Conservation (phyloP, 1,140 invertebrate genomes). For the Microplitis demolitor region DNA sequence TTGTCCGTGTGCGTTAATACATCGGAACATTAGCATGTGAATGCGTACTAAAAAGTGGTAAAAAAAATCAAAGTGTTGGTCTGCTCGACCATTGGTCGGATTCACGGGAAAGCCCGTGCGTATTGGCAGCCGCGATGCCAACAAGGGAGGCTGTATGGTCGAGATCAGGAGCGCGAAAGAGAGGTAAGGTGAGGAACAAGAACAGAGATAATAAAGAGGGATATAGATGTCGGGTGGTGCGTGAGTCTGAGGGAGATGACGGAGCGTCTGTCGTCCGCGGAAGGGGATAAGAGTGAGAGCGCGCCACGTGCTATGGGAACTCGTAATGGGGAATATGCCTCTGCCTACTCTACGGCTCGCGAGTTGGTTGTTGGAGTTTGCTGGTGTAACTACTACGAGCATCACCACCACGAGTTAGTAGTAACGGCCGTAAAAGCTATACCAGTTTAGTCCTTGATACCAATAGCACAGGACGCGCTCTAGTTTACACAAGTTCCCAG, state of each 20-base stretch:
- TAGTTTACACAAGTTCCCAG: too few relatives aligned
- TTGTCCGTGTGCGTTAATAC: neutral
- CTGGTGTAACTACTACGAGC: too few relatives aligned
- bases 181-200: slow-evolving; percentile 14
- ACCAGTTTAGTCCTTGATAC: too few relatives aligned
- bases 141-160: slow-evolving; percentile 14
- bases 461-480: too few relatives aligned
- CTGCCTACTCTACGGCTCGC: too few relatives aligned
- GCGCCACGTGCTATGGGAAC: slow-evolving; percentile 58
- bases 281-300: slow-evolving; percentile 24
- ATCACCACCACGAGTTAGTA: too few relatives aligned
- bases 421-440: too few relatives aligned
- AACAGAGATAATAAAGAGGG: neutral
- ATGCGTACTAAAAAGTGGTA: slow-evolving; percentile 4
- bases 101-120: slow-evolving; percentile 23
- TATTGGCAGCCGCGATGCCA: slow-evolving; percentile 31
- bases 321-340: slow-evolving; percentile 42
- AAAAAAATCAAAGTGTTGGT: slow-evolving; percentile 32
- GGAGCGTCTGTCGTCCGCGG: neutral
- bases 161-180: neutral
- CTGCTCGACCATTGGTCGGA: slow-evolving; percentile 22
- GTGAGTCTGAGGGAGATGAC: slow-evolving; percentile 18
- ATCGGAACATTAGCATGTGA: neutral
- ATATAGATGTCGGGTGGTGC: neutral
- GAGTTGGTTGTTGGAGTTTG: too few relatives aligned